Conservation (phyloP, 2,797 vertebrate genomes). For the Hyperoplus lanceolatus region DNA sequence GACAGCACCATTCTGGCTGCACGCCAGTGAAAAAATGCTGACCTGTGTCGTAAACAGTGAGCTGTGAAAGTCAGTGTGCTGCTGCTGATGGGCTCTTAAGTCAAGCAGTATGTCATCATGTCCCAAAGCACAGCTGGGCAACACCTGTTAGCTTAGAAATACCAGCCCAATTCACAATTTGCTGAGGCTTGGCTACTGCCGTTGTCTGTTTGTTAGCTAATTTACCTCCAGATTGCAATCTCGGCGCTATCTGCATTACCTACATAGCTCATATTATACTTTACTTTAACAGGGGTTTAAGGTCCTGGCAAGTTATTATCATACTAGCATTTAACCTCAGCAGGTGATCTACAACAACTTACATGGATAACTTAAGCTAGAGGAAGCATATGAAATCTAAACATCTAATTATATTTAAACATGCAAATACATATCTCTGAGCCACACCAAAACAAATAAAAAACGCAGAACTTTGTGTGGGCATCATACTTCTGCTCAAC, state of each 20-base stretch:
- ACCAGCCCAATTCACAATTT: slow-evolving; percentile 69
- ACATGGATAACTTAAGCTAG: slow-evolving; percentile 8
- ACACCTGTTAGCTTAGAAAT: slow-evolving; percentile 76
- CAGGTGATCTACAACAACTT: neutral
- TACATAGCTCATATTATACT: slow-evolving; percentile 19
- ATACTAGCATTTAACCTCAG: slow-evolving; percentile 20
- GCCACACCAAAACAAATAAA: slow-evolving; percentile 28
- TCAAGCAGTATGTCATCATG: slow-evolving; percentile 71
- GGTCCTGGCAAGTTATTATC: slow-evolving; percentile 19
- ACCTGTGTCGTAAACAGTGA: slow-evolving; percentile 79
- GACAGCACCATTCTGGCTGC: slow-evolving; percentile 66
- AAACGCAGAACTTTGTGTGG: slow-evolving; percentile 8
- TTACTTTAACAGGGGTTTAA: slow-evolving; percentile 14
- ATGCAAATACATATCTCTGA: slow-evolving; percentile 25
- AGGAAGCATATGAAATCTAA: slow-evolving; percentile 15
- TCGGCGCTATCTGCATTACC: slow-evolving; percentile 22
- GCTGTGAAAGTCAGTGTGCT: slow-evolving; percentile 81
- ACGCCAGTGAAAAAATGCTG: slow-evolving; percentile 75
- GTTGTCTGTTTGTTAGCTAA: slow-evolving; percentile 55
- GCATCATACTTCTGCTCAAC: slow-evolving; percentile 27
- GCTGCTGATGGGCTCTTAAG: slow-evolving; percentile 79
- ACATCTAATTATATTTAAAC: slow-evolving; percentile 19
- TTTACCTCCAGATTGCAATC: slow-evolving; percentile 51
- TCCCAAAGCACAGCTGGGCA: slow-evolving; percentile 80
- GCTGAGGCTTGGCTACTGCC: slow-evolving; percentile 52